Evolutionary conservation across 2,797 vertebrate genomes (phyloP).

Genomic region (Galaxias olidus): DNA sequence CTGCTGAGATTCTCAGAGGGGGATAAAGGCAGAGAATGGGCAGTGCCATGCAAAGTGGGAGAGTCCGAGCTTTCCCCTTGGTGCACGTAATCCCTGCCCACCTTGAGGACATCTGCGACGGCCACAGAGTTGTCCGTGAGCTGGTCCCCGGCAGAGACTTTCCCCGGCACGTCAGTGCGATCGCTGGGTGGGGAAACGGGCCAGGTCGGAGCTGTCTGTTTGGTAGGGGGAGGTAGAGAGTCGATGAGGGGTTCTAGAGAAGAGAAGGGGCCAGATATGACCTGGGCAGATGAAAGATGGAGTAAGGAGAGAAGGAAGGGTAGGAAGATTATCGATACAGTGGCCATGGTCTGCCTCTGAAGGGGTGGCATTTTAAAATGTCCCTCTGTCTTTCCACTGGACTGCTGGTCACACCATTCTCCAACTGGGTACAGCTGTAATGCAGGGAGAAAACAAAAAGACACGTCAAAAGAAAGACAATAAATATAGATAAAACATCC

Average conservation of each 20-base stretch:
- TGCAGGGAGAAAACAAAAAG: conserved; percentile 33
- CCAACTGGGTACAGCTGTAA: conserved; percentile 39
- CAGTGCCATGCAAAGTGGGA: conserved; percentile 39
- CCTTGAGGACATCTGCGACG: neutral
- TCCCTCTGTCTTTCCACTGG: conserved; percentile 29
- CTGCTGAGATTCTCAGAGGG: conserved; percentile 48
- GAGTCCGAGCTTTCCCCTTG: conserved; percentile 27
- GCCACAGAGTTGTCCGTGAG: conserved; percentile 29
- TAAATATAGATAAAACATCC: too few relatives aligned
- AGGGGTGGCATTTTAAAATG: conserved; percentile 28
- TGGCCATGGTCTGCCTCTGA: conserved; percentile 56
- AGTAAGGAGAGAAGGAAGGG: conserved; percentile 56
- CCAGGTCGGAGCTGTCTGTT: conserved; percentile 45
- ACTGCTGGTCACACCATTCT: conserved; percentile 62
- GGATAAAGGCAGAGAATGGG: conserved; percentile 30
- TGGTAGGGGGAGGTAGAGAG: conserved; percentile 46
- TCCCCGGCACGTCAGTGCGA: conserved; percentile 62
- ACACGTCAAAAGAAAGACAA: neutral
- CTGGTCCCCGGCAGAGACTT: conserved; percentile 33
- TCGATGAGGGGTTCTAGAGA: conserved; percentile 32
- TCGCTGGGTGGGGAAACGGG: conserved; percentile 52
- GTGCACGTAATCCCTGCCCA: conserved; percentile 1
- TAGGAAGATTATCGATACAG: conserved; percentile 49
- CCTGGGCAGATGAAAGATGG: conserved; percentile 55
- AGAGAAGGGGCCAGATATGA: conserved; percentile 54